A percentile compares a stretch with the other conserved stretches of the same genome.
These are phyloP conservation scores for Hedya salicella DNA, from an alignment of 2,888 invertebrate species.

Conservation along the genomic window DNA sequence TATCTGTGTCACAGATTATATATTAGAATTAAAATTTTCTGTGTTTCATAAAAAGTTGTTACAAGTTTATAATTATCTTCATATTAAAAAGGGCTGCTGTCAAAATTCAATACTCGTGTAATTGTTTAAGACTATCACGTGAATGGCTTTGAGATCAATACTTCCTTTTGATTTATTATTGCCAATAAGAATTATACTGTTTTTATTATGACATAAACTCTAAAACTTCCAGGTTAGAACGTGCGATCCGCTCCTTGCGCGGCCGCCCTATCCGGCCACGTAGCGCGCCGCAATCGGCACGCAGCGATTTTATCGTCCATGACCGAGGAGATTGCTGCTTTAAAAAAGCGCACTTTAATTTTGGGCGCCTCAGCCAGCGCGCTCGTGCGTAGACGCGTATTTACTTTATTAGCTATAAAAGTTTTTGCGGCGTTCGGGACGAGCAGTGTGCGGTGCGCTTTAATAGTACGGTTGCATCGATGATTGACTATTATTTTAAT, in stretches of 20 bases:
- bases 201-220: background rate
- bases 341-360: conserved; percentile 82
- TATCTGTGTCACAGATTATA: too few species aligned
- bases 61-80: too few species aligned
- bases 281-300: conserved; percentile 72
- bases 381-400: conserved; percentile 77
- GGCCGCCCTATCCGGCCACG: conserved; percentile 50
- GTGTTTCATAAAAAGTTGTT: too few species aligned
- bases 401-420: conserved; percentile 81
- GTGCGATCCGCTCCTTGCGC: conserved; percentile 25
- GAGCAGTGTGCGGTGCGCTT: conserved; percentile 37
- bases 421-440: conserved; percentile 56
- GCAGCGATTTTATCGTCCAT: conserved; percentile 81
- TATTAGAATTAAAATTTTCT: too few species aligned
- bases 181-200: background rate
- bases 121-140: too few species aligned
- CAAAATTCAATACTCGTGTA: too few species aligned
- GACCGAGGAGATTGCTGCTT: conserved; percentile 76
- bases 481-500: too few species aligned
- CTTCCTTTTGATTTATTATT: background rate
- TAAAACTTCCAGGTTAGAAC: background rate
- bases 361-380: conserved; percentile 66
- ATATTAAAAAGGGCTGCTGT: too few species aligned
- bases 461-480: conserved; percentile 11
- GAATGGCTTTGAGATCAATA: too few species aligned